Base-by-base conservation (phyloP, 1,140 invertebrate species). In the Cyclina sinensis region DNA sequence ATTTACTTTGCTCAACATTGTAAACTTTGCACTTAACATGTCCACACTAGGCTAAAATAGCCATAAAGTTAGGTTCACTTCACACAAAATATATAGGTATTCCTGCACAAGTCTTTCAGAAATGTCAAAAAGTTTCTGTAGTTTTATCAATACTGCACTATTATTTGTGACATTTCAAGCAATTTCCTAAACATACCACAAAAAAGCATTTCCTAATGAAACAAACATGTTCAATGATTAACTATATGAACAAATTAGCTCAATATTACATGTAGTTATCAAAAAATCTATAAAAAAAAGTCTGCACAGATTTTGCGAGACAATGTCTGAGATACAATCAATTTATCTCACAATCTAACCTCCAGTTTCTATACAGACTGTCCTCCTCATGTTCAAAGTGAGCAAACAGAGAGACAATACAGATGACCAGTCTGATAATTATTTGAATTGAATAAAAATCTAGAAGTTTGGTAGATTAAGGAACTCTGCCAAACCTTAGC, bases 381-480 rank as follows among this genome's bases (percentile, higher is more conserved):
- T n/a, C 11, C 35, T 39, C 65, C 2, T 70, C 65, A n/a, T 70
- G 37, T 39, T 30, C 32, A 70, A 43, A 12, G 32, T 16, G 65
- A 70, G 35, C 27, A 39, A 70, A 70, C 32, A 70, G 9, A 24
- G 16, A 78, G 24, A 78, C 46, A 78, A 78, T 78, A 78, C 27
- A 32, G 74, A 78, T 78, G 74, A 78, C 74, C 74, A 78, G 74
- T 78, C 48, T 78, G 74, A 78, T 78, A 78, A 48, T 62, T 14
- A n/a, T n/a, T n/a, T n/a, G n/a, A n/a, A n/a, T 43, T 43, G 43
- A 43, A 43, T 43, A 43, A 43, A n/a, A 43, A 43, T 43, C 43
- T 14, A 43, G 43, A 43, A 14, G 43, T 14, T 14, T 14, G 43
- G 43, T 43, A n/a, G n/a, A n/a, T n/a, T n/a, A n/a, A n/a, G n/a